These are phyloP conservation scores for Aegotheles bennettii DNA, from an alignment of 2,113 vertebrate species.

Conservation along the genomic window DNA sequence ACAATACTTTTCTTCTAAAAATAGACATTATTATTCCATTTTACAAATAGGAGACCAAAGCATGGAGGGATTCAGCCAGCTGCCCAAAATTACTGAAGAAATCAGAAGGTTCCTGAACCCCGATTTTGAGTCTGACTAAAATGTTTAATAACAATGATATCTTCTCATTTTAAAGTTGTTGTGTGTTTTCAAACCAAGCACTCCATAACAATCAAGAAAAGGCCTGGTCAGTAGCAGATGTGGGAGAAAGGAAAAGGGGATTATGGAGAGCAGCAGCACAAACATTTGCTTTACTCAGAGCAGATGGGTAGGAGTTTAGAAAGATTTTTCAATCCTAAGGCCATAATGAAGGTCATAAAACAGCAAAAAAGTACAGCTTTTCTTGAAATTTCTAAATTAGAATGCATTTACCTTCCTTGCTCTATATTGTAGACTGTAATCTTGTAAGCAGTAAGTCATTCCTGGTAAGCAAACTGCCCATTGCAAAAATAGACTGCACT, in stretches of 20 bases:
- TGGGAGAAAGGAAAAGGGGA: conserved; percentile 47
- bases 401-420: background rate
- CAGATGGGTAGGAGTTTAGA: conserved; percentile 17
- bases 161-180: background rate
- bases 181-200: background rate
- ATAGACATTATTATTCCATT: background rate
- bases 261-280: conserved; percentile 28
- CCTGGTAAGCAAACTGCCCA: background rate
- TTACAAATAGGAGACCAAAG: background rate
- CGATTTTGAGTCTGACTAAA: background rate
- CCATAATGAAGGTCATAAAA: conserved; percentile 16
- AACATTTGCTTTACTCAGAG: conserved; percentile 51
- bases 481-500: background rate
- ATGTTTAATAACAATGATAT: background rate
- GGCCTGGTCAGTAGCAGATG: conserved; percentile 18
- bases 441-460: background rate
- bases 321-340: conserved; percentile 31
- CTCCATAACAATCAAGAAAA: conserved; percentile 1
- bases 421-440: background rate
- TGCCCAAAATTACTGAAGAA: background rate
- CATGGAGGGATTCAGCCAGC: background rate
- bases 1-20: background rate
- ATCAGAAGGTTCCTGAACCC: background rate
- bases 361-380: background rate
- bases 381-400: background rate